These are phyloP conservation scores for Botia kubotai DNA, from an alignment of 2,797 vertebrate genomes.

Conservation along the genomic window DNA sequence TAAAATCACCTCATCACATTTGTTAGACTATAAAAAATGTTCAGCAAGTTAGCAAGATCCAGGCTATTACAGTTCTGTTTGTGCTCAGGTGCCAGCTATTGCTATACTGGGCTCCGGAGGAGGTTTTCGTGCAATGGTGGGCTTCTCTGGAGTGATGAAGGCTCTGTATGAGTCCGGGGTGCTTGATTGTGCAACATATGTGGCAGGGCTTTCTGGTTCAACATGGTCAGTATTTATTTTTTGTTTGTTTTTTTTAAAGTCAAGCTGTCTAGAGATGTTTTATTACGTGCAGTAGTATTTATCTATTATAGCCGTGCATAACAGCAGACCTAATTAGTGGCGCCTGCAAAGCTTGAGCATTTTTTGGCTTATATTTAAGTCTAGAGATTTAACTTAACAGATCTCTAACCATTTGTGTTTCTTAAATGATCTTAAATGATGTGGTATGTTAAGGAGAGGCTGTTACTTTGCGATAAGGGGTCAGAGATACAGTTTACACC, in stretches of 20 bases:
- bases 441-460: too few relatives aligned
- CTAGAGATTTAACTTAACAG: too few relatives aligned
- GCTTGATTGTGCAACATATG: slow-evolving; percentile 92
- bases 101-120: slow-evolving; percentile 94
- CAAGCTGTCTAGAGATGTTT: not conserved
- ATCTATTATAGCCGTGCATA: not conserved
- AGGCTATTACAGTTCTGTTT: slow-evolving; percentile 8
- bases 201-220: slow-evolving; percentile 95
- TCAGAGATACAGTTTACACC: too few relatives aligned
- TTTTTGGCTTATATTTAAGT: too few relatives aligned
- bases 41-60: not conserved
- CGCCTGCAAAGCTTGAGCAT: too few relatives aligned
- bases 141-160: slow-evolving; percentile 96
- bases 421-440: too few relatives aligned
- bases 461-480: too few relatives aligned
- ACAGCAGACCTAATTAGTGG: too few relatives aligned
- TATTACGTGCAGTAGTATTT: not conserved
- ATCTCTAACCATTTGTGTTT: too few relatives aligned
- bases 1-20: not conserved
- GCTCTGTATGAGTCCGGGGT: slow-evolving; percentile 94
- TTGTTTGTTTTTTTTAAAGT: slow-evolving; percentile 29
- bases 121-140: slow-evolving; percentile 96
- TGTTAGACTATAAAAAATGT: not conserved
- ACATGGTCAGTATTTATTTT: slow-evolving; percentile 84
- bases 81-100: slow-evolving; percentile 90